phyloP scores from a whole-genome alignment of 2,797 vertebrate genomes.

The Oreortyx pictus region DNA sequence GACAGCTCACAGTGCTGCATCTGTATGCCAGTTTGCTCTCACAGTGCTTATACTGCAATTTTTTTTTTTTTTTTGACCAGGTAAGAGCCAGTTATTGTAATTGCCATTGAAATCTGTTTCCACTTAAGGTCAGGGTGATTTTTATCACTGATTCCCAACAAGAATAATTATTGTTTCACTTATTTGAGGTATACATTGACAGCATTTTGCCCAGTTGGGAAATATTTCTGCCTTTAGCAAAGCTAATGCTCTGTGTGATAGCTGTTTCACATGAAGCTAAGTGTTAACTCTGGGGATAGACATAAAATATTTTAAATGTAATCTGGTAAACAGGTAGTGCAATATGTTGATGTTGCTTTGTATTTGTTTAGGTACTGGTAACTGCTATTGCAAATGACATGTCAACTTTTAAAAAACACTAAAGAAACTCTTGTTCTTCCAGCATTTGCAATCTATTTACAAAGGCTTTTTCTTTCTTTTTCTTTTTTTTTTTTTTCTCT shows the following conservation, averaged over 20 bases:
- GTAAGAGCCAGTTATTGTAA: background rate
- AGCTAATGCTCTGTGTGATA: background rate
- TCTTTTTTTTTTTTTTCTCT: conserved; percentile 4
- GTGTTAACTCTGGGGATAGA: background rate
- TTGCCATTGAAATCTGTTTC: background rate
- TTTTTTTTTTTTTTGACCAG: background rate
- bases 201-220: background rate
- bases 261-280: background rate
- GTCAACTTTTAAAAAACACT: conserved; percentile 13
- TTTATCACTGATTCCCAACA: background rate
- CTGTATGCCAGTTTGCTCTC: background rate
- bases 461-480: conserved; percentile 25
- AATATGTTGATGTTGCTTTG: conserved; percentile 1
- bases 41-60: background rate
- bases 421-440: background rate
- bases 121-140: background rate
- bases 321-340: background rate
- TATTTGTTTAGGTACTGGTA: background rate
- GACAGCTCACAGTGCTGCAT: background rate
- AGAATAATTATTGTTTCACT: background rate
- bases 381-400: background rate
- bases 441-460: conserved; percentile 44
- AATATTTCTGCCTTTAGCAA: accelerated
- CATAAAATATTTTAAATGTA: background rate
- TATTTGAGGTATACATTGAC: background rate